Conservation (phyloP, 1,140 invertebrate species). For the Macrosteles quadrilineatus region DNA sequence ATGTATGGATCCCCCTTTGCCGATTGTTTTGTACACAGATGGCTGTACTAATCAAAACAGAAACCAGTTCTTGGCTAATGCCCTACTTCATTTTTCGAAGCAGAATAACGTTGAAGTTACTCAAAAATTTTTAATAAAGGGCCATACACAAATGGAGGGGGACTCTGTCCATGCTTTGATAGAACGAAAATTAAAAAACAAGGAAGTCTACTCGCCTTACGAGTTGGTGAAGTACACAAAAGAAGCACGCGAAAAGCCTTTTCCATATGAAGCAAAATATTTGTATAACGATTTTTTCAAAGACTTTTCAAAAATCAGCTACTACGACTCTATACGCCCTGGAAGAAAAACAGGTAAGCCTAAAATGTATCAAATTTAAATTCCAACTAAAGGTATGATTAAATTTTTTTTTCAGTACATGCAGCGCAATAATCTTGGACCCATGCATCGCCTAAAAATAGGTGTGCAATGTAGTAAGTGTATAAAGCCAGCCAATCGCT, state of each 20-base stretch:
- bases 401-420: too few species aligned
- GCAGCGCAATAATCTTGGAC: too few species aligned
- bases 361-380: too few species aligned
- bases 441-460: too few species aligned
- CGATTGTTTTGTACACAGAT: slow-evolving; percentile 42
- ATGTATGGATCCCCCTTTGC: slow-evolving; percentile 6
- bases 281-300: slow-evolving; percentile 24
- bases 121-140: slow-evolving; percentile 24
- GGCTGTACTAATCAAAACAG: slow-evolving; percentile 41
- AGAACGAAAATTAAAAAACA: slow-evolving; percentile 23
- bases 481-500: too few species aligned
- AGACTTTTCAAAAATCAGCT: slow-evolving; percentile 29
- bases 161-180: slow-evolving; percentile 29
- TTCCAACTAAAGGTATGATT: too few species aligned
- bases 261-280: slow-evolving; percentile 27
- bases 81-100: slow-evolving; percentile 35
- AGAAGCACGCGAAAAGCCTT: slow-evolving; percentile 33
- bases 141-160: slow-evolving; percentile 28
- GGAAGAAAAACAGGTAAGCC: slow-evolving; percentile 17
- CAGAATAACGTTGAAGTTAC: slow-evolving; percentile 40
- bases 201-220: slow-evolving; percentile 40
- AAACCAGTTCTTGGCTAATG: slow-evolving; percentile 5
- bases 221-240: slow-evolving; percentile 38
- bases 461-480: too few species aligned
- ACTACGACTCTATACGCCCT: slow-evolving; percentile 28